Percentiles rank a stretch among this genome's conserved stretches.
Conservation (phyloP, 1,140 invertebrate species). For the Drosophila micromelanica region DNA sequence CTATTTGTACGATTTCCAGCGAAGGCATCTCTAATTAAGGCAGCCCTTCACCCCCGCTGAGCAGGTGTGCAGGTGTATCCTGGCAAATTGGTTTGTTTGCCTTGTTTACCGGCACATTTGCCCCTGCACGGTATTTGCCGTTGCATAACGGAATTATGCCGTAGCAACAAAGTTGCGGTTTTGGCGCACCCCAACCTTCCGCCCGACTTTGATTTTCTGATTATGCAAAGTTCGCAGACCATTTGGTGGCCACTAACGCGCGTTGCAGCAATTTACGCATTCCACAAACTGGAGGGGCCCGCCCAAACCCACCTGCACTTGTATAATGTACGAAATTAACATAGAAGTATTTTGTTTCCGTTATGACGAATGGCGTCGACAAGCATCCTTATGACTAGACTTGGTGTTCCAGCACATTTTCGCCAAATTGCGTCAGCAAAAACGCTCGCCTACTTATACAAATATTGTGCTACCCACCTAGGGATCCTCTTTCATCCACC, state of each 20-base stretch:
- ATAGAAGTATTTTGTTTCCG: slow-evolving; percentile 79
- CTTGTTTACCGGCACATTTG: slow-evolving; percentile 14
- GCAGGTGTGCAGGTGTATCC: slow-evolving; percentile 5
- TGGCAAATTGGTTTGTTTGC: slow-evolving; percentile 38
- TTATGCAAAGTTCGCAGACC: slow-evolving; percentile 64
- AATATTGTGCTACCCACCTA: slow-evolving; percentile 45
- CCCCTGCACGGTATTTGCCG: not conserved
- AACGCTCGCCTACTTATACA: slow-evolving; percentile 63
- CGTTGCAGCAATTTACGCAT: slow-evolving; percentile 68
- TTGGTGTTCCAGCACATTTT: slow-evolving; percentile 58
- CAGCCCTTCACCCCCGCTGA: no score
- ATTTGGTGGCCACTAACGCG: slow-evolving; percentile 62
- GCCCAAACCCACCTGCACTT: slow-evolving; percentile 30
- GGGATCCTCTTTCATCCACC: not conserved
- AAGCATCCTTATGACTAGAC: slow-evolving; percentile 68
- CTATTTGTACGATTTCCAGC: slow-evolving; percentile 13
- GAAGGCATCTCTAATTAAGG: slow-evolving; percentile 25
- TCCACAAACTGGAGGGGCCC: not conserved
- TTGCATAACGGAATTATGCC: slow-evolving; percentile 46
- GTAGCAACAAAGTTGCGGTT: slow-evolving; percentile 32
- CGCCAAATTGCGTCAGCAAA: slow-evolving; percentile 44
- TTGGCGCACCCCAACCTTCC: not conserved
- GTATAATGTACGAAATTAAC: slow-evolving; percentile 60
- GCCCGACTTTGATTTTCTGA: slow-evolving; percentile 72
- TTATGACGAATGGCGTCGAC: slow-evolving; percentile 63